Percentiles rank a stretch among this genome's conserved stretches.
These are phyloP conservation scores for Rhagoletis zephyria DNA, from an alignment of 1,140 invertebrate genomes.

Conservation along the genomic window DNA sequence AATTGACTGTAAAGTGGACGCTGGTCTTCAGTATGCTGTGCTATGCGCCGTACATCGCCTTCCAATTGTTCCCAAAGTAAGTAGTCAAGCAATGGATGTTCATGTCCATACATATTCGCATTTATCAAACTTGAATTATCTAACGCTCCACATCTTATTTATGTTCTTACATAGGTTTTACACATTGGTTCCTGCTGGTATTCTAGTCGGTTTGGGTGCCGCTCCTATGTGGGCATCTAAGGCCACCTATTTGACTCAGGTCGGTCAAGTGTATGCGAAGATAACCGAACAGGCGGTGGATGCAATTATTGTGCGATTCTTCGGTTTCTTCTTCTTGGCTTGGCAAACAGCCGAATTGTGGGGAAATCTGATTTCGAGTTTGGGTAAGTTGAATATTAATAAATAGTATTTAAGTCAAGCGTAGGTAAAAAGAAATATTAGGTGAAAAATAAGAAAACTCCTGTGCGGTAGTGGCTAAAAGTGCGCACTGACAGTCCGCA, in stretches of 20 bases:
- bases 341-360: slow-evolving; percentile 96
- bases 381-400: slow-evolving; percentile 71
- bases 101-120: not conserved
- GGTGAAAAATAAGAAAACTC: too few species aligned
- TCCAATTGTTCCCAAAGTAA: slow-evolving; percentile 88
- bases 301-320: slow-evolving; percentile 93
- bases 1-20: slow-evolving; percentile 95
- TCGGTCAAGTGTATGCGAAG: slow-evolving; percentile 90
- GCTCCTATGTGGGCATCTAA: slow-evolving; percentile 97
- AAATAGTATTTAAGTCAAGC: too few species aligned
- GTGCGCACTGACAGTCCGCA: too few species aligned
- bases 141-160: not conserved
- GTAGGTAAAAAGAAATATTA: too few species aligned
- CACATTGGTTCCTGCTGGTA: slow-evolving; percentile 92
- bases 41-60: slow-evolving; percentile 93
- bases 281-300: slow-evolving; percentile 89
- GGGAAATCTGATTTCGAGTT: slow-evolving; percentile 96
- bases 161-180: slow-evolving; percentile 78
- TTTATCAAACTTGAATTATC: not conserved
- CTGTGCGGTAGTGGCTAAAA: too few species aligned
- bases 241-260: slow-evolving; percentile 94
- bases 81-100: not conserved
- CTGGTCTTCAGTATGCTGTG: slow-evolving; percentile 91
- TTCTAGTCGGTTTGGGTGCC: slow-evolving; percentile 90
- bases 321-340: slow-evolving; percentile 97